Conservation (phyloP, 2,888 invertebrate species). For the Dynastes maya region DNA sequence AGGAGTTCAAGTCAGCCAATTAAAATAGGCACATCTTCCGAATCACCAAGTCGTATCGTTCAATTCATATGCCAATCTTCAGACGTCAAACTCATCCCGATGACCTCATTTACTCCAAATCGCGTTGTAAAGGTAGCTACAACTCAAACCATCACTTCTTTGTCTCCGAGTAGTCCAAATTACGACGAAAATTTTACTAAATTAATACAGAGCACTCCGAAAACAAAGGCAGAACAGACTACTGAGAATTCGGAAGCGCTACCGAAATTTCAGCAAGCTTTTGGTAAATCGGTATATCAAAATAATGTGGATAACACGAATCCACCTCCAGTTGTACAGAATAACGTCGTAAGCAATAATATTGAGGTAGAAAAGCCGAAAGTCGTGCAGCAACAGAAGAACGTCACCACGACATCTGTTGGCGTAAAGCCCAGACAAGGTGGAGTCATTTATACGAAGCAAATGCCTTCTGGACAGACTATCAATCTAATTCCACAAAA, state of each 20-base stretch:
- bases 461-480: slow-evolving; percentile 78
- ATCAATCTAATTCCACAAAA: slow-evolving; percentile 74
- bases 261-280: slow-evolving; percentile 86
- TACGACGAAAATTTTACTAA: slow-evolving; percentile 75
- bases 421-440: slow-evolving; percentile 78
- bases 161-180: slow-evolving; percentile 67
- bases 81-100: slow-evolving; percentile 75
- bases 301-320: slow-evolving; percentile 60
- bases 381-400: slow-evolving; percentile 61
- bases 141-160: slow-evolving; percentile 58
- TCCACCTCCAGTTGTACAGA: slow-evolving; percentile 58
- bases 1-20: slow-evolving; percentile 59
- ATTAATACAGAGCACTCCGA: slow-evolving; percentile 70
- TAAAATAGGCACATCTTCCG: slow-evolving; percentile 55
- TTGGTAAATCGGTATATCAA: slow-evolving; percentile 81
- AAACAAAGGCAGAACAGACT: slow-evolving; percentile 63
- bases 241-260: slow-evolving; percentile 69
- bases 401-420: slow-evolving; percentile 70
- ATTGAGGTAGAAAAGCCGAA: slow-evolving; percentile 51
- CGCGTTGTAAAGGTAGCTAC: slow-evolving; percentile 72
- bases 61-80: slow-evolving; percentile 79
- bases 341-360: slow-evolving; percentile 57
- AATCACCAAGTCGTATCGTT: slow-evolving; percentile 68
- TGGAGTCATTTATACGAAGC: slow-evolving; percentile 82
- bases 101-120: slow-evolving; percentile 73